Evolutionary conservation across 2,113 vertebrate species (phyloP).

Genomic region (Gymnarchus niloticus): DNA sequence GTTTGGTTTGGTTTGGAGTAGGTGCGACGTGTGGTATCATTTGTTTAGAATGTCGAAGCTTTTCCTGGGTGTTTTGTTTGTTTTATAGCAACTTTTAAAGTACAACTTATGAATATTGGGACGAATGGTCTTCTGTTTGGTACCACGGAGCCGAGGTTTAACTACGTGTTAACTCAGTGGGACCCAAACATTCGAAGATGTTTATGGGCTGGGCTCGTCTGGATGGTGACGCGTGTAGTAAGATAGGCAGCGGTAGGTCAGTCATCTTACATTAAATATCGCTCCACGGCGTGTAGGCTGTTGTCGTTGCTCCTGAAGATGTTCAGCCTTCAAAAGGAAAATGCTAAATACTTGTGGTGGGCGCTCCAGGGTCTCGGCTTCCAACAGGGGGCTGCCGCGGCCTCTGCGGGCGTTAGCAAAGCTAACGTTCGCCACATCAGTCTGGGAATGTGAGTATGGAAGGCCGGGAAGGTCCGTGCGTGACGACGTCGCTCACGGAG

Average conservation of each 20-base stretch:
- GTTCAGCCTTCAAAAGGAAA: slow-evolving; percentile 39
- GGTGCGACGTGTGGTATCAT: not conserved
- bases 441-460: slow-evolving; percentile 59
- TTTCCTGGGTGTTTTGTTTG: not conserved
- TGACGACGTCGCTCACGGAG: not conserved
- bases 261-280: too few species aligned
- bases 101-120: not conserved
- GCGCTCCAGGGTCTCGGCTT: slow-evolving; percentile 56
- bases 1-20: not conserved
- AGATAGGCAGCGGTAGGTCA: too few species aligned
- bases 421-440: slow-evolving; percentile 46
- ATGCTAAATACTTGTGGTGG: slow-evolving; percentile 59
- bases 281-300: too few species aligned
- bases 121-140: not conserved
- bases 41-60: not conserved
- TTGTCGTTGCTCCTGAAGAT: slow-evolving; percentile 22
- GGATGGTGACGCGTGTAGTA: too few species aligned
- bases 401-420: slow-evolving; percentile 29
- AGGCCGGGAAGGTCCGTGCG: not conserved
- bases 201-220: not conserved
- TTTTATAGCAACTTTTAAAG: not conserved
- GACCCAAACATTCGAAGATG: not conserved
- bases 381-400: slow-evolving; percentile 39
- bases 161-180: not conserved
- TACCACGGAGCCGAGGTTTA: not conserved